Percentiles rank a stretch among this genome's conserved stretches.
Conservation (phyloP, 2,888 invertebrate genomes). For the Acleris holmiana region DNA sequence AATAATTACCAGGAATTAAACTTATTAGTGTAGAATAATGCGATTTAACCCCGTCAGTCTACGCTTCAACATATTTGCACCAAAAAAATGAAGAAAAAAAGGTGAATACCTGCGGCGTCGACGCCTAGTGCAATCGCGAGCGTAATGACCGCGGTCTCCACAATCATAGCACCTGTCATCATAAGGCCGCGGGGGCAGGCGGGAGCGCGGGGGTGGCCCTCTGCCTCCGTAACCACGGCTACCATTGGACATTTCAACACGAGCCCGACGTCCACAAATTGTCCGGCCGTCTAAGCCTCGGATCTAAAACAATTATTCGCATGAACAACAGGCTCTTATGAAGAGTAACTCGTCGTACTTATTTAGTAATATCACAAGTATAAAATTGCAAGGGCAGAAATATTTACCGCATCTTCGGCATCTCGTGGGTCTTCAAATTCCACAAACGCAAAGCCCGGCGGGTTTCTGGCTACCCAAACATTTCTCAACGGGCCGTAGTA, state of each 20-base stretch:
- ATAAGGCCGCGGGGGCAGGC: slow-evolving; percentile 91
- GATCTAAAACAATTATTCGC: slow-evolving; percentile 52
- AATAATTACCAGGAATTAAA: too few relatives aligned
- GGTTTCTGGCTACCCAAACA: slow-evolving; percentile 99
- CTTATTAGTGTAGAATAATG: too few relatives aligned
- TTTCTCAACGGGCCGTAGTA: slow-evolving; percentile 96
- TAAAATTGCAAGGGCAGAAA: background rate
- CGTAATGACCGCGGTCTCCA: slow-evolving; percentile 96
- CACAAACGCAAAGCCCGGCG: slow-evolving; percentile 97
- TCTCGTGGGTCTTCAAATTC: slow-evolving; percentile 97
- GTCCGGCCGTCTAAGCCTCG: slow-evolving; percentile 90
- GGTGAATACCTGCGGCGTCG: slow-evolving; percentile 81
- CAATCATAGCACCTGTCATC: slow-evolving; percentile 98
- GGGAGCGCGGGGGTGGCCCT: slow-evolving; percentile 84
- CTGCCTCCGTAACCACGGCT: slow-evolving; percentile 85
- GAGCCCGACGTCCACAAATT: slow-evolving; percentile 94
- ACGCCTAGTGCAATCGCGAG: slow-evolving; percentile 93
- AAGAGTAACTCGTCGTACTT: background rate
- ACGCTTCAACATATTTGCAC: background rate
- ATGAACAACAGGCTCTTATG: too few relatives aligned
- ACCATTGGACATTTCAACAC: slow-evolving; percentile 96
- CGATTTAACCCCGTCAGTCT: background rate
- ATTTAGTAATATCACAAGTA: too few relatives aligned
- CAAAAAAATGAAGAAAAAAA: slow-evolving; percentile 19
- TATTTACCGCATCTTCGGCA: slow-evolving; percentile 93